Conservation (phyloP, 2,888 invertebrate genomes). For the Megalurothrips usitatus region DNA sequence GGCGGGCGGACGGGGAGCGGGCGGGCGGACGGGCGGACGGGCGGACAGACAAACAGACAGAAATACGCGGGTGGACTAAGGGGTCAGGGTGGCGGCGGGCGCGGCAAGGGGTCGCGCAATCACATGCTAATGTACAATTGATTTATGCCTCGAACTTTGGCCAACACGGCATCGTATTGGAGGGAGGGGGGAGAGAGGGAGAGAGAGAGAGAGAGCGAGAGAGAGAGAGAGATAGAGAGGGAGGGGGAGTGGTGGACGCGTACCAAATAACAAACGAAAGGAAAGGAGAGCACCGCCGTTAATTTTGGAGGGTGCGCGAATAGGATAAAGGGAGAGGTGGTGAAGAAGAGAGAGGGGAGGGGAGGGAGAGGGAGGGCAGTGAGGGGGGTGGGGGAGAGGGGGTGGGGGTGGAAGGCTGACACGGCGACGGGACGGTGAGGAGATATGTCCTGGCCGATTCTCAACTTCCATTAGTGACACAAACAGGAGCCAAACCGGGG, state of each 20-base stretch:
- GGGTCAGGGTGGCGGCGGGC: neutral
- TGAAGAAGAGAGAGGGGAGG: neutral
- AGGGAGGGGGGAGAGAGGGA: neutral
- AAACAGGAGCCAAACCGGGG: neutral
- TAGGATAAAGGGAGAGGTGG: neutral
- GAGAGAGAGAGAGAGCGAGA: neutral
- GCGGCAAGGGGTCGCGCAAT: neutral
- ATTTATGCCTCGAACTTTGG: conserved; percentile 16
- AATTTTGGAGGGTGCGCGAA: neutral
- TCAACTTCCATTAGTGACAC: neutral
- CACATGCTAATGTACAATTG: conserved; percentile 24
- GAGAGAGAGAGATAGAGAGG: neutral
- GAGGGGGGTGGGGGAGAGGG: neutral
- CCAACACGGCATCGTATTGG: conserved; percentile 15
- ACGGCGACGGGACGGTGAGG: neutral
- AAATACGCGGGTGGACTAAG: neutral
- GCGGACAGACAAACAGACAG: neutral
- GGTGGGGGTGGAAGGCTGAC: neutral
- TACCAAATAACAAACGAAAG: conserved; percentile 1
- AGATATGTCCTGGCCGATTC: neutral
- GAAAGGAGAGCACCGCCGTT: neutral
- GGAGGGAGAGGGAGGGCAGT: neutral
- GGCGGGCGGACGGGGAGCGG: neutral
- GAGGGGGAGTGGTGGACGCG: neutral
- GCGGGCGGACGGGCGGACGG: neutral